These are phyloP conservation scores for Cygnus olor DNA, from an alignment of 2,797 vertebrate genomes.

Conservation along the genomic window DNA sequence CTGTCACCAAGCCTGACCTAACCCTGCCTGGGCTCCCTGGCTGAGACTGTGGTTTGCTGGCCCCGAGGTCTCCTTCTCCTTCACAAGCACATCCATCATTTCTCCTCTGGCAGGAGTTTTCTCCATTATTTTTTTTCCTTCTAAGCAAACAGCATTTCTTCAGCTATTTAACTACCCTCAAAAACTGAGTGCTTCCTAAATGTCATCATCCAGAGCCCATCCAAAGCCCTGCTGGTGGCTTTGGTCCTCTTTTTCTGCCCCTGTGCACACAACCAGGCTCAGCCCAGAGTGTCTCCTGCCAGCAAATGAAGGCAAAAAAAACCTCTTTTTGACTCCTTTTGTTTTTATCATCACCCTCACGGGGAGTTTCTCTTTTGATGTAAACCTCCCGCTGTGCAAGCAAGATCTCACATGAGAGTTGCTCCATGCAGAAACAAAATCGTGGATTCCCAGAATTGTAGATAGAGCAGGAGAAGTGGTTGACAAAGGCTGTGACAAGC, in stretches of 20 bases:
- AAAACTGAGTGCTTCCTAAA: accelerated
- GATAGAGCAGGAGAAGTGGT: not conserved
- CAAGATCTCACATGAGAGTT: not conserved
- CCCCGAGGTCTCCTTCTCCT: not conserved
- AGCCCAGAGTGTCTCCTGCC: not conserved
- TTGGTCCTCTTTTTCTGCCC: not conserved
- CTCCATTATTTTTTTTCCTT: not conserved
- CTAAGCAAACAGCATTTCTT: not conserved
- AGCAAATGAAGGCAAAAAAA: not conserved
- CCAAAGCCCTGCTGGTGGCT: not conserved
- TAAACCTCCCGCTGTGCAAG: not conserved
- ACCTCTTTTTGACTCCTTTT: not conserved
- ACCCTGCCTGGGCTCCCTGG: not conserved
- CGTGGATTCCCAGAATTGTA: not conserved
- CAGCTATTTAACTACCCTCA: not conserved
- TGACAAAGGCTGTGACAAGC: not conserved
- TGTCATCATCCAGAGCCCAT: no score
- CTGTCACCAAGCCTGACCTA: not conserved
- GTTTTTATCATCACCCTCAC: not conserved
- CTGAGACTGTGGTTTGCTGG: not conserved
- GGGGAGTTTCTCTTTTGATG: not conserved
- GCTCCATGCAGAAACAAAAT: not conserved
- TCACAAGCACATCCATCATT: not conserved
- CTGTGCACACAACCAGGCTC: not conserved
- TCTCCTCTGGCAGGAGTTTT: not conserved